A percentile compares a stretch with the other conserved stretches of the same genome.
Evolutionary conservation across 2,888 invertebrate genomes (phyloP).

Genomic region (Hylaea fasciaria): DNA sequence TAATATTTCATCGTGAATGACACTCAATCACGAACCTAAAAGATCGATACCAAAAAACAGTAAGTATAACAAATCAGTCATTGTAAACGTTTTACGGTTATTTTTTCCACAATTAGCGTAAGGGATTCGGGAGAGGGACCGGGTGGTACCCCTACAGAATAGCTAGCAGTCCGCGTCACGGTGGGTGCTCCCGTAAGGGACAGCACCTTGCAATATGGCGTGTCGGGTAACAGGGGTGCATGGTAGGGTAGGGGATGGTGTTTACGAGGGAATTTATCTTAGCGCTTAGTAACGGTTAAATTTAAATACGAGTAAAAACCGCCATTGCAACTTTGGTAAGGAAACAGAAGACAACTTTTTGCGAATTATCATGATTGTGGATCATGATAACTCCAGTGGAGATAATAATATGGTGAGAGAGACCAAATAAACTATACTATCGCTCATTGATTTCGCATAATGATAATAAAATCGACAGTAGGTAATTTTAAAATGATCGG

Average conservation of each 20-base stretch:
- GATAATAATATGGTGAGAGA: too few species aligned
- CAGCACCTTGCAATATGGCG: conserved; percentile 23
- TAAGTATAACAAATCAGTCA: conserved; percentile 6
- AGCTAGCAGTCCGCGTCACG: conserved; percentile 9
- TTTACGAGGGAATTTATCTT: conserved; percentile 10
- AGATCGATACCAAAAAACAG: background rate
- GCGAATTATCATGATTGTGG: too few species aligned
- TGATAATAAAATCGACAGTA: too few species aligned
- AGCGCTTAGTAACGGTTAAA: too few species aligned
- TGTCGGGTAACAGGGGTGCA: conserved; percentile 11
- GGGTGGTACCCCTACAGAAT: conserved; percentile 10
- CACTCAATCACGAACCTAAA: background rate
- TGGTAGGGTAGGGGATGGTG: background rate
- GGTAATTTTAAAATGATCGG: too few species aligned
- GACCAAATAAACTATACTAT: too few species aligned
- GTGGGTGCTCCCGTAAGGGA: conserved; percentile 20
- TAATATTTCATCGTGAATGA: too few species aligned
- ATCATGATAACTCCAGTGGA: too few species aligned
- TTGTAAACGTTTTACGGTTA: conserved; percentile 11
- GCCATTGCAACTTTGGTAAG: too few species aligned
- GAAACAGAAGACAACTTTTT: too few species aligned
- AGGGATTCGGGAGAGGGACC: conserved; percentile 13
- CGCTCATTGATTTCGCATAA: too few species aligned
- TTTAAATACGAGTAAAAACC: too few species aligned
- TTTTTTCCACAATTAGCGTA: conserved; percentile 17